Evolutionary conservation across 2,113 vertebrate species (phyloP).

Genomic region (Paratilapia polleni): DNA sequence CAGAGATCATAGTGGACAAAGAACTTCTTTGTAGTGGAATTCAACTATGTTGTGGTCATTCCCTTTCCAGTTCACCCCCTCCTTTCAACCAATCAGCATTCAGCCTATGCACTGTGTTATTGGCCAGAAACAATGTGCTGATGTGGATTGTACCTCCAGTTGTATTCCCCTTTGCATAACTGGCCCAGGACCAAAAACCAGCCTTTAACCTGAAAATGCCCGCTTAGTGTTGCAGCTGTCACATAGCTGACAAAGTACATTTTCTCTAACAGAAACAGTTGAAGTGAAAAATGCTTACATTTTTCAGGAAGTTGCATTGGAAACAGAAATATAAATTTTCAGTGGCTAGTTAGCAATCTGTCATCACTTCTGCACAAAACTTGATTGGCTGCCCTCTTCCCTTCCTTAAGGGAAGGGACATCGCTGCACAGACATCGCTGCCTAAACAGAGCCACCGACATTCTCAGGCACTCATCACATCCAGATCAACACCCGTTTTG

Average conservation of each 20-base stretch:
- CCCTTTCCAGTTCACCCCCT: background rate
- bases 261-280: background rate
- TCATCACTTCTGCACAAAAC: background rate
- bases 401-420: background rate
- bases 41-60: background rate
- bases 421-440: background rate
- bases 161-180: background rate
- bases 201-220: background rate
- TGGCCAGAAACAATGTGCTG: background rate
- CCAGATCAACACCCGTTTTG: background rate
- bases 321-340: background rate
- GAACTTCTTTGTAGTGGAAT: background rate
- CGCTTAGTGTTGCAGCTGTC: background rate
- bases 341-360: background rate
- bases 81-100: background rate
- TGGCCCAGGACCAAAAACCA: background rate
- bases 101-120: background rate
- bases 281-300: too few species aligned
- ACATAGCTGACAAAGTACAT: background rate
- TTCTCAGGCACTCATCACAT: background rate
- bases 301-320: too few species aligned
- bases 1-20: background rate
- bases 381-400: background rate
- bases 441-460: background rate
- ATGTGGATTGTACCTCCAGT: background rate